phyloP scores from a whole-genome alignment of 2,888 invertebrate genomes.

The Phrixothrix hirtus region DNA sequence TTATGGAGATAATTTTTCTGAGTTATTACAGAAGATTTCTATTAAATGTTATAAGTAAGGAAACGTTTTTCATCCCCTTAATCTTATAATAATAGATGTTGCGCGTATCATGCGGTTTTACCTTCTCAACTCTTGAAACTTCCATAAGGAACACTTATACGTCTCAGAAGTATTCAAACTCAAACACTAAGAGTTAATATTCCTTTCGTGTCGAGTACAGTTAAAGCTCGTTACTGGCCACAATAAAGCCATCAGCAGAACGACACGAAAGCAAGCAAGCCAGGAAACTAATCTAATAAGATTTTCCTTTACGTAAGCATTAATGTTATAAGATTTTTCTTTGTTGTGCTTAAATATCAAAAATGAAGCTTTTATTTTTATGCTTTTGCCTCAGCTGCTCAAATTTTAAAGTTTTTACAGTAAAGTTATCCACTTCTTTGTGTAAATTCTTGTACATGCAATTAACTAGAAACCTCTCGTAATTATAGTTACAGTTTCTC shows the following conservation, averaged over 20 bases:
- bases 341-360: background rate
- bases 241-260: slow-evolving; percentile 1
- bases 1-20: too few species aligned
- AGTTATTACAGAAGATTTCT: too few species aligned
- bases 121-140: background rate
- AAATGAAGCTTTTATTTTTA: background rate
- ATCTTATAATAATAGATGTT: too few species aligned
- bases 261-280: background rate
- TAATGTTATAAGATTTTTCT: background rate
- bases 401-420: background rate
- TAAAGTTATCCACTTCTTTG: background rate
- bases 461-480: background rate
- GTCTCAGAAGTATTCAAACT: background rate
- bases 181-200: slow-evolving; percentile 7
- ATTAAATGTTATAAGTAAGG: too few species aligned
- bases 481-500: background rate
- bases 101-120: too few species aligned
- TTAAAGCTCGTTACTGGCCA: slow-evolving; percentile 5
- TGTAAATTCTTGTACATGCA: background rate
- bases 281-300: background rate
- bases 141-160: background rate
- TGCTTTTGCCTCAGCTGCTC: background rate
- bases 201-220: slow-evolving; percentile 5
- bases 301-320: background rate
- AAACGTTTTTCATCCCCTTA: too few species aligned